Conservation (phyloP, 2,888 invertebrate species). For the Leistus spinibarbis region DNA sequence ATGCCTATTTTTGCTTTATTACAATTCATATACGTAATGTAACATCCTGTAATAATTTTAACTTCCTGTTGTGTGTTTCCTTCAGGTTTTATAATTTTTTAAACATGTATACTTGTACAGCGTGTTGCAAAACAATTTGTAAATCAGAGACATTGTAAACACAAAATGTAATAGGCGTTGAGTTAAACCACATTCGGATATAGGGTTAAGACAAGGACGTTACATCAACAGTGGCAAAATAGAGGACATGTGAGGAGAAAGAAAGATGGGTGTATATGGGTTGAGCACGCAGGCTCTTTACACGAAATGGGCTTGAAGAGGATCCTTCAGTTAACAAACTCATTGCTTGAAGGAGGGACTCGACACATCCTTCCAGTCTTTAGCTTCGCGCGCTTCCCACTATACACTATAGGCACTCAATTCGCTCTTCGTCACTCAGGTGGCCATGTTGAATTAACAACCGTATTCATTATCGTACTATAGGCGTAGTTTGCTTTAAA, state of each 20-base stretch:
- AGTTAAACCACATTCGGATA: too few species aligned
- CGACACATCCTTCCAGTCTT: neutral
- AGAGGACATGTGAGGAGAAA: neutral
- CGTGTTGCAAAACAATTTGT: too few species aligned
- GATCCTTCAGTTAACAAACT: constrained; percentile 33
- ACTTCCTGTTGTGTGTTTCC: too few species aligned
- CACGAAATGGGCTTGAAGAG: constrained; percentile 32
- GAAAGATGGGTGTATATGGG: neutral
- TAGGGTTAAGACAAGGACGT: too few species aligned
- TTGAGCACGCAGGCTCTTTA: constrained; percentile 1
- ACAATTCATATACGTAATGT: too few species aligned
- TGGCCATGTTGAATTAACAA: constrained; percentile 30
- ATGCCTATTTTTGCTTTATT: too few species aligned
- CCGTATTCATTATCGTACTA: constrained; percentile 37
- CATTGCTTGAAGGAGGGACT: constrained; percentile 9
- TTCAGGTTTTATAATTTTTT: too few species aligned
- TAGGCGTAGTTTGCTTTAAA: constrained; percentile 35
- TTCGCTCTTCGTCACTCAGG: neutral
- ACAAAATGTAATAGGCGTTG: too few species aligned
- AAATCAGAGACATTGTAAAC: too few species aligned
- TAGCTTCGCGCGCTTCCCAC: neutral
- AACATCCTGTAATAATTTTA: too few species aligned
- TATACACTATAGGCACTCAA: constrained; percentile 25
- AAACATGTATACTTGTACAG: too few species aligned
- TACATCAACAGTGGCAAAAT: too few species aligned